Conservation (phyloP, 2,888 invertebrate species). For the Taenaris catops region DNA sequence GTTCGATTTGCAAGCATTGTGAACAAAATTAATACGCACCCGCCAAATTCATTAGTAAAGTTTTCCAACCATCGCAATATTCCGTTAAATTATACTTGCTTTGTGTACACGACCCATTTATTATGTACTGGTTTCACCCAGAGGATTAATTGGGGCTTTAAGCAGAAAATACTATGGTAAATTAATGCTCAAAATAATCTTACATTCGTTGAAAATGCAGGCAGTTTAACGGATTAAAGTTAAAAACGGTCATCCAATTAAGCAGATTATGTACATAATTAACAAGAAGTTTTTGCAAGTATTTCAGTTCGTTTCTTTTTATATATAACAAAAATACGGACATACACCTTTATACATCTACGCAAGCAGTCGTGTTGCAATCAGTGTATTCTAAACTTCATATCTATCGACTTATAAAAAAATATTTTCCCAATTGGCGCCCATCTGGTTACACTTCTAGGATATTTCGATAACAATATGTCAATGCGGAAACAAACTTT, state of each 20-base stretch:
- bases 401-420: no score
- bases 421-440: no score
- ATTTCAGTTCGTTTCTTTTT: no score
- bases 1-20: neutral
- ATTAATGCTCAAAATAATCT: conserved; percentile 10
- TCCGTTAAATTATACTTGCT: conserved; percentile 10
- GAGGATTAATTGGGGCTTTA: conserved; percentile 12
- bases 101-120: conserved; percentile 9
- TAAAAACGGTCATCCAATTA: conserved; percentile 6
- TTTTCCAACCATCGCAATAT: conserved; percentile 8
- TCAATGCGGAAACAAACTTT: no score
- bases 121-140: conserved; percentile 8
- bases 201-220: conserved; percentile 3
- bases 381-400: no score
- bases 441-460: no score
- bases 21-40: conserved; percentile 4
- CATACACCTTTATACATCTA: no score
- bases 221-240: conserved; percentile 8
- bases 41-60: conserved; percentile 11
- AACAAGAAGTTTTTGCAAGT: no score
- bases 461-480: no score
- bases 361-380: no score
- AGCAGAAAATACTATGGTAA: conserved; percentile 4
- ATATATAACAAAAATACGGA: no score
- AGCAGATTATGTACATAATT: conserved; percentile 2